Percentiles rank a stretch among this genome's conserved stretches.
phyloP scores from a whole-genome alignment of 92 coral and sea anemone species.

The Actinernus sp. region DNA sequence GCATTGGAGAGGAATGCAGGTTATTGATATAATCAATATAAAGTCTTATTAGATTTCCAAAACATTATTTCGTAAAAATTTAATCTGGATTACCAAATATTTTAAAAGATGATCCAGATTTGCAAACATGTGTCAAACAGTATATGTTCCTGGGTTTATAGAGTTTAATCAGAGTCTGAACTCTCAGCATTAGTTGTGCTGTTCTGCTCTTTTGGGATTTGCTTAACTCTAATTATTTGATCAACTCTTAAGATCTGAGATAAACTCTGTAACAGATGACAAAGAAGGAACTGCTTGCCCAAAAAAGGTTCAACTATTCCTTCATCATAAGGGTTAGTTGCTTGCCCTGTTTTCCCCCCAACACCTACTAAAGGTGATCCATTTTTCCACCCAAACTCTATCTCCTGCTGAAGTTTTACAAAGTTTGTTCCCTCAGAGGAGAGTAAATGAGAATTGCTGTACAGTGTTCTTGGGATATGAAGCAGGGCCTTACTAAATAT shows the following conservation, averaged over 20 bases:
- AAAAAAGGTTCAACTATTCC: constrained; percentile 71
- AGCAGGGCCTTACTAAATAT: constrained; percentile 74
- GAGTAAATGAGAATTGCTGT: constrained; percentile 56
- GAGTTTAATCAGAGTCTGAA: too few relatives aligned
- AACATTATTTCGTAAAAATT: too few relatives aligned
- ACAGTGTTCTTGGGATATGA: constrained; percentile 67
- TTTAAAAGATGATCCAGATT: too few relatives aligned
- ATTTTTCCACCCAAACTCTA: constrained; percentile 51
- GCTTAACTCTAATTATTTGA: constrained; percentile 48
- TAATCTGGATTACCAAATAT: too few relatives aligned
- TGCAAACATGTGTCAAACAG: too few relatives aligned
- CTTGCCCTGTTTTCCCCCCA: constrained; percentile 53
- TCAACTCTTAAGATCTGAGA: constrained; percentile 81
- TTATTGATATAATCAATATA: too few relatives aligned
- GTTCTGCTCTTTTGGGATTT: not conserved
- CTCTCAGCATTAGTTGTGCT: not conserved
- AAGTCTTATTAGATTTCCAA: too few relatives aligned
- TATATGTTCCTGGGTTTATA: too few relatives aligned
- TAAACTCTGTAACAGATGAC: constrained; percentile 68
- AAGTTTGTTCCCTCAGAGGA: constrained; percentile 25
- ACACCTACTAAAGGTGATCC: constrained; percentile 58
- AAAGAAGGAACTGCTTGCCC: constrained; percentile 63
- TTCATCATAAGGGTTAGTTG: constrained; percentile 32
- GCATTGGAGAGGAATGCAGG: too few relatives aligned
- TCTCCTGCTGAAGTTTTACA: constrained; percentile 28